Evolutionary conservation across 2,888 invertebrate genomes (phyloP), one percentile per base, ranked within the genome.

Genomic region (Eupithecia subumbrata): DNA sequence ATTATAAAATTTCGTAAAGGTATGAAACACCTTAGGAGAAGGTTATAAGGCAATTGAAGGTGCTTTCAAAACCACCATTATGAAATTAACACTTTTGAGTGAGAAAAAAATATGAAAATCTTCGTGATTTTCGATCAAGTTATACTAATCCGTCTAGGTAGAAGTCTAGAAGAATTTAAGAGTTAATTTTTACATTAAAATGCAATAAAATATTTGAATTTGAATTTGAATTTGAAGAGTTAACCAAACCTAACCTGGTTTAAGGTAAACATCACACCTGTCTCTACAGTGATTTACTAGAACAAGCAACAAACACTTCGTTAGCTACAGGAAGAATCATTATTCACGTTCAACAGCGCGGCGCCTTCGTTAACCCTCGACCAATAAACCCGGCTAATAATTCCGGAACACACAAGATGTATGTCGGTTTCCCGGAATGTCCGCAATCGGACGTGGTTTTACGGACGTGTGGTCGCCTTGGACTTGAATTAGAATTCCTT

Each of bases 321-420:
- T 68, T 43, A 22, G 68, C n/a, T 68, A 22, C n/a, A n/a, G 68
- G 68, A 34, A 64, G 18, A 34, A 43, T 16, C n/a, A 40, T 40
- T 60, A 60, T 60, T 60, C 60, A 25, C 14, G 67, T 34, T 18
- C 34, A 37, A n/a, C n/a, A 12, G 34, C 12, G 5, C 34, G 18
- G 37, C 37, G 64, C 34, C 64, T 34, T 64, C 64, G 64, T 64
- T 64, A 64, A 64, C 64, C 64, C 64, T 64, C 34, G 40, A 37
- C 68, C 40, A 68, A 48, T 48, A 22, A 60, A 67, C 66, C 66
- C 30, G 5, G 60, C 34, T 64, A 64, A 64, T 64, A 30, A 64
- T 34, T 64, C 34, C 64, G 18, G 64, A 64, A 64, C 64, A 64
- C 34, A 64, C 34, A 64, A 64, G 64, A 64, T 64, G 64, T 34